phyloP scores from a whole-genome alignment of 2,113 vertebrate genomes.

The Spermophilus dauricus region DNA sequence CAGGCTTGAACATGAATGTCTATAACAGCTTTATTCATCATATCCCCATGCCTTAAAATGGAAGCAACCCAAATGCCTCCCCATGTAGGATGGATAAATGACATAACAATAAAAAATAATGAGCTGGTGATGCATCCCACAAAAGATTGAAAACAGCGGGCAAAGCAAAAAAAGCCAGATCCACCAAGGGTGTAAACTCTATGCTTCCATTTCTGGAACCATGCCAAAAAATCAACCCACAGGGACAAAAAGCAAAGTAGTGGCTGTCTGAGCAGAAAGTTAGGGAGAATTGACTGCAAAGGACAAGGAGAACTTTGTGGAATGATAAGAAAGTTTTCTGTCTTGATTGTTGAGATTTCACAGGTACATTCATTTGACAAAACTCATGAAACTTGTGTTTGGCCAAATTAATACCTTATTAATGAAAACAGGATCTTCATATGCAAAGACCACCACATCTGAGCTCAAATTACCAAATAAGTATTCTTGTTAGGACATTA shows the following conservation, averaged over 20 bases:
- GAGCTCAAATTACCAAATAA: not conserved
- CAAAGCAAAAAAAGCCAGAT: not conserved
- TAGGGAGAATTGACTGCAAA: not conserved
- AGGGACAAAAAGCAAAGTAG: not conserved
- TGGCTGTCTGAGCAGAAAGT: not conserved
- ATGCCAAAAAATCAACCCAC: not conserved
- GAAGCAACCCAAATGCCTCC: constrained; percentile 11
- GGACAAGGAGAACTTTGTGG: not conserved
- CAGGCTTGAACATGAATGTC: not conserved
- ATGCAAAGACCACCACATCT: not conserved
- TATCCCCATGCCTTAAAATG: not conserved
- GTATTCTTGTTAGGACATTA: not conserved
- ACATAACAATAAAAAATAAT: not conserved
- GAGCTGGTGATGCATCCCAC: not conserved
- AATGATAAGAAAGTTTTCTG: not conserved
- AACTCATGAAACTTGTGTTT: not conserved
- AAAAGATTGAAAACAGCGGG: not conserved
- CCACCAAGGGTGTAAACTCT: rapidly evolving
- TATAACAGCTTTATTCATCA: not conserved
- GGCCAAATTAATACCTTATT: not conserved
- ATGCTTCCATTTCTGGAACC: not conserved
- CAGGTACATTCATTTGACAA: not conserved
- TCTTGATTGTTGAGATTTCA: not conserved
- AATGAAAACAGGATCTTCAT: not conserved
- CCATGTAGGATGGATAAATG: not conserved